These are phyloP conservation scores for Callionymus lyra DNA, from an alignment of 2,113 vertebrate genomes.

Conservation along the genomic window DNA sequence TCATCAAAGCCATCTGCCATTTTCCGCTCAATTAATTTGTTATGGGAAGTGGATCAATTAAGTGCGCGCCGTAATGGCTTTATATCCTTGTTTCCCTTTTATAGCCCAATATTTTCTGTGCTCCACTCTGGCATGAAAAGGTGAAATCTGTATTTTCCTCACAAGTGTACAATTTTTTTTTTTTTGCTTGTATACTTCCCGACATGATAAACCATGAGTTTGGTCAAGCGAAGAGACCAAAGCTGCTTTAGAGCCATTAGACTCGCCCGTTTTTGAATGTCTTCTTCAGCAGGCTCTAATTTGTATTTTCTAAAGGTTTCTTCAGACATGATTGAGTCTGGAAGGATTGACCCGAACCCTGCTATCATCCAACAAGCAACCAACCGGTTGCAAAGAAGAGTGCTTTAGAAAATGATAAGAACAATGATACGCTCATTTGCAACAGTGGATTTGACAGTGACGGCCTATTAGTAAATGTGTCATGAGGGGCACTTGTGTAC, in stretches of 20 bases:
- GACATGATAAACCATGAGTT: constrained; percentile 56
- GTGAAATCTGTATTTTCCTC: constrained; percentile 56
- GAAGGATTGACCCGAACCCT: constrained; percentile 49
- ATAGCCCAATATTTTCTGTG: constrained; percentile 72
- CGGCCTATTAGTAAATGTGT: constrained; percentile 46
- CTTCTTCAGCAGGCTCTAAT: constrained; percentile 11
- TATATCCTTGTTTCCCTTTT: constrained; percentile 73
- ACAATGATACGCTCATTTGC: constrained; percentile 14
- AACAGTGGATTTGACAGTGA: constrained; percentile 36
- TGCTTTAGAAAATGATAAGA: constrained; percentile 44
- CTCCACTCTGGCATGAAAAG: constrained; percentile 65
- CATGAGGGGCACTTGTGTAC: constrained; percentile 25
- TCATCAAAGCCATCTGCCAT: constrained; percentile 74
- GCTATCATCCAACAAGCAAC: too few relatives aligned
- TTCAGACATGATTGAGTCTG: constrained; percentile 31
- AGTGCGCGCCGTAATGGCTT: constrained; percentile 68
- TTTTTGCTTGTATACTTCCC: constrained; percentile 54
- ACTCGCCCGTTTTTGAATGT: neutral
- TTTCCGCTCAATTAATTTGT: constrained; percentile 76
- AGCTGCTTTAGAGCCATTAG: neutral
- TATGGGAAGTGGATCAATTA: constrained; percentile 75
- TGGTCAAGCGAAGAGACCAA: constrained; percentile 5
- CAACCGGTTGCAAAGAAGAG: constrained; percentile 25
- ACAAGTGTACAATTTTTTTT: constrained; percentile 59
- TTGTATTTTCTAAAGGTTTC: constrained; percentile 10